These are phyloP conservation scores for Paracentrotus lividus DNA, from an alignment of 53 echinoderm and acorn worm species.

Conservation along the genomic window DNA sequence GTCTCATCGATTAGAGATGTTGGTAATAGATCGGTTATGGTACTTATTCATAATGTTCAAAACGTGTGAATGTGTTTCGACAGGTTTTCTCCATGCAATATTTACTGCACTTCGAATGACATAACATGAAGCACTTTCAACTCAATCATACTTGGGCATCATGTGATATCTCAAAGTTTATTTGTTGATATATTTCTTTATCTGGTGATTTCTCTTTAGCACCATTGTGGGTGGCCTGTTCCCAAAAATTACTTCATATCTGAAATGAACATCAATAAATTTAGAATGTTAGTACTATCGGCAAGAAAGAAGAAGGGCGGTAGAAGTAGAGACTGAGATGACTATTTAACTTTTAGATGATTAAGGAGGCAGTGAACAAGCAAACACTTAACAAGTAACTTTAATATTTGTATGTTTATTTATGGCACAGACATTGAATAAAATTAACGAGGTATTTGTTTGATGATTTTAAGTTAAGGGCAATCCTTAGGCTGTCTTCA, in stretches of 20 bases:
- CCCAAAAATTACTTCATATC: neutral
- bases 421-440: neutral
- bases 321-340: neutral
- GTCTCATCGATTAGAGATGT: constrained; percentile 10
- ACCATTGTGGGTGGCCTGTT: neutral
- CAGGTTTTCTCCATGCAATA: neutral
- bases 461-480: neutral
- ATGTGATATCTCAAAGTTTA: neutral
- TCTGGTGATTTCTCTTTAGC: neutral
- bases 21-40: neutral
- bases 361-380: neutral
- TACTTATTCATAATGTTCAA: neutral
- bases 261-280: neutral
- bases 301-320: neutral
- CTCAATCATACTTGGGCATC: neutral
- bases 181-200: neutral
- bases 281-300: no score
- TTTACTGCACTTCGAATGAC: neutral
- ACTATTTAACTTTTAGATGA: neutral
- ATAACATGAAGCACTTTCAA: neutral
- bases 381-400: neutral
- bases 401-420: neutral
- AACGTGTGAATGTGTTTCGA: neutral
- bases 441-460: constrained; percentile 11
- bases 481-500: neutral